These are phyloP conservation scores for Coregonus clupeaformis DNA, from an alignment of 2,113 vertebrate genomes.

Conservation along the genomic window DNA sequence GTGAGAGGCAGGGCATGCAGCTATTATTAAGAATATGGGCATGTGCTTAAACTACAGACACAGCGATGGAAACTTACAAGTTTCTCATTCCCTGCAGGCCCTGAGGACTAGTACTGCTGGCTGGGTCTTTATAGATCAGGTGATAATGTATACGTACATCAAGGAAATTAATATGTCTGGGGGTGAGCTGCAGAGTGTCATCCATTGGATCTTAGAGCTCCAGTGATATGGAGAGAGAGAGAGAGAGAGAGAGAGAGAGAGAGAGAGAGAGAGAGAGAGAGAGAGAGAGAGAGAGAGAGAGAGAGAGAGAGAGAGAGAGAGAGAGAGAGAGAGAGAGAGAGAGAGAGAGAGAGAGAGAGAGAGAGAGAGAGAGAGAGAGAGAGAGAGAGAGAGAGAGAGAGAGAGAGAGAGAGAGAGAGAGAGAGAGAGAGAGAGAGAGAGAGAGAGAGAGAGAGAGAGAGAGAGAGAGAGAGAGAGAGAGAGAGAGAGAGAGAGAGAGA, in stretches of 20 bases:
- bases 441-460: constrained; percentile 13
- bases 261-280: background rate
- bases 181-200: constrained; percentile 61
- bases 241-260: constrained; percentile 6
- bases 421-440: constrained; percentile 6
- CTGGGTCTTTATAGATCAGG: constrained; percentile 79
- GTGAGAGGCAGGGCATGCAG: background rate
- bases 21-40: constrained; percentile 20
- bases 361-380: constrained; percentile 7
- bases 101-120: constrained; percentile 70
- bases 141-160: constrained; percentile 76
- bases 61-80: constrained; percentile 54
- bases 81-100: constrained; percentile 59
- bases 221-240: constrained; percentile 9
- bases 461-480: constrained; percentile 5
- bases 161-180: constrained; percentile 72
- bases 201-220: constrained; percentile 54
- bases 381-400: background rate
- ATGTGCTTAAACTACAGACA: constrained; percentile 55
- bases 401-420: constrained; percentile 1
- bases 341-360: constrained; percentile 2
- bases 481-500: background rate
- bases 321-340: background rate
- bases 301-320: constrained; percentile 8
- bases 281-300: constrained; percentile 1